Evolutionary conservation across 2,888 invertebrate species (phyloP).

Genomic region (Meteorus colon): DNA sequence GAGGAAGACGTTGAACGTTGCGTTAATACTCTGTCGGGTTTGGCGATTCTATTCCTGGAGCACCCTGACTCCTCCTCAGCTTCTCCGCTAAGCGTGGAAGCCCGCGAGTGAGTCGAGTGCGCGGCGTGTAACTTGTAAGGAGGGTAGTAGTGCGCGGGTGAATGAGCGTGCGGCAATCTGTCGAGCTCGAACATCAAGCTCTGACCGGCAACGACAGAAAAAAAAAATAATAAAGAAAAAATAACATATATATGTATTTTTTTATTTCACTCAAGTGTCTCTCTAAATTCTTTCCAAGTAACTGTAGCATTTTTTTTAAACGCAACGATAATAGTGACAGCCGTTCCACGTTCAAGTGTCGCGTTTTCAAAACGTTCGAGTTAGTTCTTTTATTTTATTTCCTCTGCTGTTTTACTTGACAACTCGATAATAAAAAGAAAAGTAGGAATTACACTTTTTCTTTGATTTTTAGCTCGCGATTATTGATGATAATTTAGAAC

Average conservation of each 20-base stretch:
- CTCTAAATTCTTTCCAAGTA: slow-evolving; percentile 8
- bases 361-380: slow-evolving; percentile 1
- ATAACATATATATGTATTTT: neutral
- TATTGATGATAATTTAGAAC: slow-evolving; percentile 13
- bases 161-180: slow-evolving; percentile 52
- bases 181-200: slow-evolving; percentile 20
- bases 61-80: slow-evolving; percentile 67
- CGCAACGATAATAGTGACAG: neutral
- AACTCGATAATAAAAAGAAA: slow-evolving; percentile 4
- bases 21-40: slow-evolving; percentile 55
- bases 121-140: slow-evolving; percentile 63
- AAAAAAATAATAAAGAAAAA: slow-evolving; percentile 8
- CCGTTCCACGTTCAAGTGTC: neutral
- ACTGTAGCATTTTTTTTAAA: slow-evolving; percentile 12
- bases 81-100: slow-evolving; percentile 54
- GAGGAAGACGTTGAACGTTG: slow-evolving; percentile 55
- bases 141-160: slow-evolving; percentile 59
- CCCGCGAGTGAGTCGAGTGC: slow-evolving; percentile 53
- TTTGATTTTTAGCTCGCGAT: neutral
- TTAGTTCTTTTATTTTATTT: neutral
- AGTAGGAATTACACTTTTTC: neutral
- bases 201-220: slow-evolving; percentile 19
- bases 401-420: neutral
- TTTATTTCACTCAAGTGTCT: slow-evolving; percentile 15
- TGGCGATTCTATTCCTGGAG: slow-evolving; percentile 72